Percentiles rank a stretch among this genome's conserved stretches.
Conservation (phyloP, 2,888 invertebrate genomes). For the Cataglyphis altisquamis region DNA sequence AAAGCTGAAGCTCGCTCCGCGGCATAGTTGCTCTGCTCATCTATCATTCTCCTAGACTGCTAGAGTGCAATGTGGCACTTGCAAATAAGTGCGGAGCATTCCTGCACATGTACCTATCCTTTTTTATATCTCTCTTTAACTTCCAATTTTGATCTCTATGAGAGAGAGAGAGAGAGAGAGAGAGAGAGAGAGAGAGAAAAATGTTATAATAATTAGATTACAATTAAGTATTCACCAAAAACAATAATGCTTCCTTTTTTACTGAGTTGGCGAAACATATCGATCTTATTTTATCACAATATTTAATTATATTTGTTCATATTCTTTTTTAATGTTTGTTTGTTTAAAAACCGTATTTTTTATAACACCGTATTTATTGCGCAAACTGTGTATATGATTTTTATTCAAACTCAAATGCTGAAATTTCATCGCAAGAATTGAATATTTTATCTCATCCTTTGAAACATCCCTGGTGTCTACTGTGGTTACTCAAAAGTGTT, state of each 20-base stretch:
- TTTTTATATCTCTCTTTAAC: conserved; percentile 1
- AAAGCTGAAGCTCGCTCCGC: conserved; percentile 74
- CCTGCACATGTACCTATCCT: background rate
- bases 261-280: background rate
- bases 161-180: no score
- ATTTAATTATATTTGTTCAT: background rate
- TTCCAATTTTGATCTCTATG: background rate
- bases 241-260: background rate
- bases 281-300: background rate
- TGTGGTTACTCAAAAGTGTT: background rate
- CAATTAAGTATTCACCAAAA: background rate
- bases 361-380: background rate
- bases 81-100: conserved; percentile 45
- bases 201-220: conserved; percentile 1
- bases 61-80: conserved; percentile 39
- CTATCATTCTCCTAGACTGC: conserved; percentile 71
- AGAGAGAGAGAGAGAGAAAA: background rate
- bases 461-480: background rate
- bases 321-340: background rate
- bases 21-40: conserved; percentile 75
- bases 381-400: background rate
- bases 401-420: background rate
- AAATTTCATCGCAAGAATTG: conserved; percentile 8
- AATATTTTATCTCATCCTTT: background rate
- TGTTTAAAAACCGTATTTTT: background rate